A percentile compares a stretch with the other conserved stretches of the same genome.
These are phyloP conservation scores for Emmelina monodactyla DNA, from an alignment of 2,888 invertebrate species.

Conservation along the genomic window DNA sequence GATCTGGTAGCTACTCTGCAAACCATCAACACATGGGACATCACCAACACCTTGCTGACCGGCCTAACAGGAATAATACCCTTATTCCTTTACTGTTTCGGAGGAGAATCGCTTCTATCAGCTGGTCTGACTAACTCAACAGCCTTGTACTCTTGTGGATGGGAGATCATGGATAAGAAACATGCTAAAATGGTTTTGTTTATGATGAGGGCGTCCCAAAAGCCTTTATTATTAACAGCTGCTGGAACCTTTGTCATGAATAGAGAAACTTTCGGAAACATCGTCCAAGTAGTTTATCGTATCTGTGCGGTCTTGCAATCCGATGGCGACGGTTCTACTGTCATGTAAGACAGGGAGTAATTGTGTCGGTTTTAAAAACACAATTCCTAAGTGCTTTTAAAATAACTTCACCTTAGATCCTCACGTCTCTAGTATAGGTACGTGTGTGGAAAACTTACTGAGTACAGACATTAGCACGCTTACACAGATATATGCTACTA, in stretches of 20 bases:
- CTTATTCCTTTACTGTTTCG: slow-evolving; percentile 37
- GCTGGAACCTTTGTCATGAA: slow-evolving; percentile 35
- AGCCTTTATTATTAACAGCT: slow-evolving; percentile 29
- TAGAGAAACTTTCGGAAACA: slow-evolving; percentile 32
- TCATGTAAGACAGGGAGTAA: no score
- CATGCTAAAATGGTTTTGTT: slow-evolving; percentile 26
- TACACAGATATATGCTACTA: no score
- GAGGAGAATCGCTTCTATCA: slow-evolving; percentile 32
- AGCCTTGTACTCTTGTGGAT: slow-evolving; percentile 29
- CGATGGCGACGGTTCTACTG: neutral
- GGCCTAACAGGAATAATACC: slow-evolving; percentile 32
- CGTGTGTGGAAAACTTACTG: no score
- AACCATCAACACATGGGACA: slow-evolving; percentile 33
- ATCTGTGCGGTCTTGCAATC: slow-evolving; percentile 27
- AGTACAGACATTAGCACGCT: no score
- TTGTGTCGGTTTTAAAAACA: no score
- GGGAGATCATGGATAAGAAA: slow-evolving; percentile 31
- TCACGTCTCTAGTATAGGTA: no score
- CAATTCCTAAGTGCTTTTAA: no score
- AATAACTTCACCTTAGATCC: no score
- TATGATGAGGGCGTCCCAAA: slow-evolving; percentile 29
- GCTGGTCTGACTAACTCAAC: slow-evolving; percentile 27
- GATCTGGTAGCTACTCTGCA: slow-evolving; percentile 36
- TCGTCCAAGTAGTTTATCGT: slow-evolving; percentile 36
- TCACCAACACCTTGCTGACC: slow-evolving; percentile 31